Conservation (phyloP, 2,888 invertebrate species). For the Nomada fucata region DNA sequence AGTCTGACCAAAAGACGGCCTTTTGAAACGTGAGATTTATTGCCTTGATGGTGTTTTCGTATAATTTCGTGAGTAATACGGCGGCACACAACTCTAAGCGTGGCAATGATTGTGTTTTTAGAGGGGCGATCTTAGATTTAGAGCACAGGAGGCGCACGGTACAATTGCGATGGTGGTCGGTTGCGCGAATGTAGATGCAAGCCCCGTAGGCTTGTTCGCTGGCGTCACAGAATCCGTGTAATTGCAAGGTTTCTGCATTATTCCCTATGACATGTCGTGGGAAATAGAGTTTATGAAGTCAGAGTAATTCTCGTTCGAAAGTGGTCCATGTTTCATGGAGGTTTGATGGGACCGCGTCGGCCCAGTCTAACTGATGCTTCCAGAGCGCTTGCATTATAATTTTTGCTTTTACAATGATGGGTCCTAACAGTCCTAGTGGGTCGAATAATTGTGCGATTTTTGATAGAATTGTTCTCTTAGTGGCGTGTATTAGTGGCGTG, state of each 20-base stretch:
- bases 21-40: not conserved
- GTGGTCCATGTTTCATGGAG: not conserved
- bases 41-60: not conserved
- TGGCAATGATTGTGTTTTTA: conserved; percentile 5
- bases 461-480: conserved; percentile 5
- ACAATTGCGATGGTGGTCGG: not conserved
- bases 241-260: not conserved
- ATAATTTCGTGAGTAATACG: not conserved
- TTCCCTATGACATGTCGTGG: not conserved
- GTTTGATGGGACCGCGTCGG: not conserved
- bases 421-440: conserved; percentile 21
- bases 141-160: not conserved
- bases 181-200: not conserved
- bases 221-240: not conserved
- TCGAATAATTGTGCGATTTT: conserved; percentile 19
- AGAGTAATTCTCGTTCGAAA: not conserved
- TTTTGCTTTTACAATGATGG: conserved; percentile 15
- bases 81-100: conserved; percentile 8
- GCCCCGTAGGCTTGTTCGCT: not conserved
- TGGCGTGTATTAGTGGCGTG: not conserved
- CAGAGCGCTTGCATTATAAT: conserved; percentile 11
- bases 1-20: conserved; percentile 1
- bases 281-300: not conserved
- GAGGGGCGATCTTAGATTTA: not conserved
- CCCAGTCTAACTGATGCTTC: not conserved